A percentile compares a stretch with the other conserved stretches of the same genome.
Conservation (phyloP, 2,113 vertebrate species). For the Galbula dea region DNA sequence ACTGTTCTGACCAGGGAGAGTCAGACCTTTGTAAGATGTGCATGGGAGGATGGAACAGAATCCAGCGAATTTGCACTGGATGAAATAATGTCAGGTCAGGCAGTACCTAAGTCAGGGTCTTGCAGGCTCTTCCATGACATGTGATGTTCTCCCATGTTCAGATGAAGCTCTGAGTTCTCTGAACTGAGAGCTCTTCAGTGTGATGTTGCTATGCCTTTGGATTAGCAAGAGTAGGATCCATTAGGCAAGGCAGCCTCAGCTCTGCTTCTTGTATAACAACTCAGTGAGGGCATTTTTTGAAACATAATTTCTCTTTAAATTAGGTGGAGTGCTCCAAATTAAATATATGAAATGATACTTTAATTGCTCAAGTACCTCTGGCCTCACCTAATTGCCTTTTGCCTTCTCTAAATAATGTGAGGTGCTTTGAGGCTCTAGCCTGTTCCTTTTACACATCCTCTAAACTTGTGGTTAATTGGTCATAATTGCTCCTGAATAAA, state of each 20-base stretch:
- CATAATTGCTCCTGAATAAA: neutral
- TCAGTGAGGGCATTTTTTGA: neutral
- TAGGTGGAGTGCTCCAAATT: neutral
- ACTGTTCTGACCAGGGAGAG: neutral
- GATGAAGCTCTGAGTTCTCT: neutral
- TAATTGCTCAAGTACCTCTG: neutral
- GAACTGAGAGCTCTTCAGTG: neutral
- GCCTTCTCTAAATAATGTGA: neutral
- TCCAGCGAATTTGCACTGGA: neutral
- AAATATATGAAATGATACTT: neutral
- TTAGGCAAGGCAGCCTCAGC: neutral
- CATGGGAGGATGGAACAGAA: neutral
- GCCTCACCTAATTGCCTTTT: neutral
- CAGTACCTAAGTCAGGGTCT: neutral
- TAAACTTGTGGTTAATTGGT: neutral
- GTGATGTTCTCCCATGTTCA: neutral
- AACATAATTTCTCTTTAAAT: neutral
- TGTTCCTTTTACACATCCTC: neutral
- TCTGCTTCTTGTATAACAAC: neutral
- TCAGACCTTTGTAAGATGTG: accelerated
- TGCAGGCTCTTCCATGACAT: neutral
- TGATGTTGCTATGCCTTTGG: neutral
- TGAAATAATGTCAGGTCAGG: neutral
- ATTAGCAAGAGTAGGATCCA: neutral
- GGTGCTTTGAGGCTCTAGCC: neutral